phyloP scores from a whole-genome alignment of 2,888 invertebrate genomes.

The Adelphocoris suturalis region DNA sequence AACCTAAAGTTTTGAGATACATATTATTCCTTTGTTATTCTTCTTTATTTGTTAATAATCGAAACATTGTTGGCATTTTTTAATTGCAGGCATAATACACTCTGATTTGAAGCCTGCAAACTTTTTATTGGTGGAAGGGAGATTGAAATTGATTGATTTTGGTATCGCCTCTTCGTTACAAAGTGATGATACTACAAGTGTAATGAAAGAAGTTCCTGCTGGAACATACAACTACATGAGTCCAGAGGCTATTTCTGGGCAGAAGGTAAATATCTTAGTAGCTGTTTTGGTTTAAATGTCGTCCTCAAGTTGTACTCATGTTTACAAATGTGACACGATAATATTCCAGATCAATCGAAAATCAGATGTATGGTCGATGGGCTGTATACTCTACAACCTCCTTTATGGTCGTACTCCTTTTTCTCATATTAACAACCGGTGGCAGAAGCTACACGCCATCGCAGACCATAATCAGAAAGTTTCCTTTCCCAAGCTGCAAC shows the following conservation, averaged over 20 bases:
- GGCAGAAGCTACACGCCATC: conserved; percentile 89
- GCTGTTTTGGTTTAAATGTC: no score
- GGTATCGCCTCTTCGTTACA: conserved; percentile 95
- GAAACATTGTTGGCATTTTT: background rate
- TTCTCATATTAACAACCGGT: conserved; percentile 86
- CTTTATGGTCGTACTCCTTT: conserved; percentile 95
- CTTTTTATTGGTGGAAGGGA: conserved; percentile 91
- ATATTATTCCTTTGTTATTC: no score
- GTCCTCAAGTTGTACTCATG: no score
- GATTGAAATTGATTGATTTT: conserved; percentile 97
- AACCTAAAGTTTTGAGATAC: no score
- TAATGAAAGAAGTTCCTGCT: conserved; percentile 88
- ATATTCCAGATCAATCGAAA: conserved; percentile 88
- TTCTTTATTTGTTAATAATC: no score
- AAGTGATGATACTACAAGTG: conserved; percentile 93
- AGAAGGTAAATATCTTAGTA: conserved; percentile 71
- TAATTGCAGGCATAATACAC: conserved; percentile 90
- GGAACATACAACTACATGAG: conserved; percentile 98
- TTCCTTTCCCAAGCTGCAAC: conserved; percentile 82
- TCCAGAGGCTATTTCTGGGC: conserved; percentile 88
- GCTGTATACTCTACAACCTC: conserved; percentile 96
- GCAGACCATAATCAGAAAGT: conserved; percentile 84
- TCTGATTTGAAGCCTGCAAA: conserved; percentile 98
- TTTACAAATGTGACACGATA: no score
- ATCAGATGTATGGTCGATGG: conserved; percentile 98